Conservation (phyloP, 2,113 vertebrate genomes). For the Hydropotes inermis region DNA sequence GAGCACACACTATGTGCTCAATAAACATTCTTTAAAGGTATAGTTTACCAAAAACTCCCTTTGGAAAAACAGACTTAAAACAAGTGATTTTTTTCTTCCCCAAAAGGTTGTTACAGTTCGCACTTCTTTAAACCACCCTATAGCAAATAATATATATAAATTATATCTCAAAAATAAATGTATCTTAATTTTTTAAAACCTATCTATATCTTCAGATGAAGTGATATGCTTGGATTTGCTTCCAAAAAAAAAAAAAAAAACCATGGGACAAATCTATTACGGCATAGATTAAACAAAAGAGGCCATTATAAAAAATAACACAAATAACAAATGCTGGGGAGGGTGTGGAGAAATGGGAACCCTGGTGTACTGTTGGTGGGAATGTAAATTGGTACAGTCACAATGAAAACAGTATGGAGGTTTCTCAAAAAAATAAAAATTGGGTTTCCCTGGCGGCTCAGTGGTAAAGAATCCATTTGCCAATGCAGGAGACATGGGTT, state of each 20-base stretch:
- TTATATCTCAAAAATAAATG: not conserved
- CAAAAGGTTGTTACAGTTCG: not conserved
- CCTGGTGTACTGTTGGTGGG: not conserved
- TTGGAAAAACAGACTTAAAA: not conserved
- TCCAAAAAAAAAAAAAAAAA: not conserved
- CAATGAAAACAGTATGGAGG: not conserved
- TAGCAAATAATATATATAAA: not conserved
- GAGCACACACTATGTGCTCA: not conserved
- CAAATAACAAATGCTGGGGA: not conserved
- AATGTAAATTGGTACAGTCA: not conserved
- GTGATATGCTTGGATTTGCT: not conserved
- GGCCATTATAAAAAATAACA: not conserved
- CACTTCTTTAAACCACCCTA: slow-evolving; percentile 26
- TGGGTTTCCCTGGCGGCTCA: not conserved
- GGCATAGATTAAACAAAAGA: not conserved
- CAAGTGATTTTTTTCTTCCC: not conserved
- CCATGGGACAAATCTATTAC: not conserved
- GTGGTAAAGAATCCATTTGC: not conserved
- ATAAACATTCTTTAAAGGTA: slow-evolving; percentile 18
- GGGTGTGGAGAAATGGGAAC: not conserved
- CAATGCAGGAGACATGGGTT: not conserved
- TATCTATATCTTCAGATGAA: not conserved
- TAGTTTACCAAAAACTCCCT: not conserved
- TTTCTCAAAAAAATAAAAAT: not conserved
- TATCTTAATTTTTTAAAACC: not conserved